These are phyloP conservation scores for Morone chrysops DNA, from an alignment of 2,113 vertebrate genomes.

Conservation along the genomic window DNA sequence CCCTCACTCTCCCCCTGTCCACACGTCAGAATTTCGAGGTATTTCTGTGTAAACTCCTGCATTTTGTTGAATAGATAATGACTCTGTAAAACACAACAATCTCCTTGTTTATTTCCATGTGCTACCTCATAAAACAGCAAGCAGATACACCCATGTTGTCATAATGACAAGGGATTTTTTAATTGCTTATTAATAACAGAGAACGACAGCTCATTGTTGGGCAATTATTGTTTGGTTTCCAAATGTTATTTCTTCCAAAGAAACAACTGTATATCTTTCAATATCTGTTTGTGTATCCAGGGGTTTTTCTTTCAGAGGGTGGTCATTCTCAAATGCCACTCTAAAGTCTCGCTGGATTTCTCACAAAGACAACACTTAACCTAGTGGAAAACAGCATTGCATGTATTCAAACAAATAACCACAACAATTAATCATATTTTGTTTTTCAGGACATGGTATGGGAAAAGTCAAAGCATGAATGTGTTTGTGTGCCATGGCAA, in stretches of 20 bases:
- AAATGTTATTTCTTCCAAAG: slow-evolving; percentile 33
- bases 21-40: neutral
- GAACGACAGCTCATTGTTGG: slow-evolving; percentile 23
- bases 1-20: slow-evolving; percentile 12
- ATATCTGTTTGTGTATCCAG: slow-evolving; percentile 18
- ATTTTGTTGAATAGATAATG: slow-evolving; percentile 21
- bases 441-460: slow-evolving; percentile 46
- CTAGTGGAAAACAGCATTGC: neutral
- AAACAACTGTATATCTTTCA: slow-evolving; percentile 47
- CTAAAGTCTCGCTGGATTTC: slow-evolving; percentile 14
- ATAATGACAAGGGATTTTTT: slow-evolving; percentile 38
- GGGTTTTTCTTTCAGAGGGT: slow-evolving; percentile 29
- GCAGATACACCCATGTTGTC: slow-evolving; percentile 21
- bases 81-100: slow-evolving; percentile 15
- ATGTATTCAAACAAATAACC: slow-evolving; percentile 51
- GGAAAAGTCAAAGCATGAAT: slow-evolving; percentile 18
- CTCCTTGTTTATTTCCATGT: slow-evolving; percentile 33
- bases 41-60: slow-evolving; percentile 10
- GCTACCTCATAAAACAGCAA: slow-evolving; percentile 30
- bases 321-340: slow-evolving; percentile 27
- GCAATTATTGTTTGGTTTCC: slow-evolving; percentile 44
- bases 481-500: slow-evolving; percentile 45
- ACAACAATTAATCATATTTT: slow-evolving; percentile 51
- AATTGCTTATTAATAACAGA: slow-evolving; percentile 60
- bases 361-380: slow-evolving; percentile 30